Base-by-base conservation (phyloP, 2,888 invertebrate genomes). In the Sphaerophoria taeniata region DNA sequence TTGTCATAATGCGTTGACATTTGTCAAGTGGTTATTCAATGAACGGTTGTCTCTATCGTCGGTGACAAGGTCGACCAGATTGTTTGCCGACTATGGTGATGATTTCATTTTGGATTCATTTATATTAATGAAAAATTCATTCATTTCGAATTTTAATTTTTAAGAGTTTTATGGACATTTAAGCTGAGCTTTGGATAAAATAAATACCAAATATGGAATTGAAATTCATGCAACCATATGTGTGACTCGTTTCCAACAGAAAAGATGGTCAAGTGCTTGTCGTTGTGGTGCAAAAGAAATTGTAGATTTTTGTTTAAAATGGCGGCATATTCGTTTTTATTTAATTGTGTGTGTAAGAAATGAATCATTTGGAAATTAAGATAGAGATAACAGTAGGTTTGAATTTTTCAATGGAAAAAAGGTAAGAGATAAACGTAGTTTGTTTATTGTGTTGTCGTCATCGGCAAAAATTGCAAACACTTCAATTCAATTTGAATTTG, bases 201-300 rank as follows among this genome's bases (percentile, higher is more conserved):
- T 75, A 76, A 77, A 77, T 63, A 81, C 85, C 85, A 85, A 85
- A 85, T 81, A 77, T 77, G 85, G 85, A 77, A 72, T 69, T 56
- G n/a, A 33, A 73, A 70, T 65, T 14, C 56, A 63, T 58, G 58
- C 51, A 65, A 53, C 24, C 51, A 33, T 69, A 39, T 56, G 45
- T 34, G 39, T 24, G 6, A 56, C 12, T 43, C 9, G 12, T 43
- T 43, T 43, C 9, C 24, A 24, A 24, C 24, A 24, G 43, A 39
- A 53, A 31, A 73, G 53, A 60, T 58, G 67, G 67, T 69, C 51
- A 63, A 67, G n/a, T 47, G 58, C 39, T 34, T 61, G 65, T 51
- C 49, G 56, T 47, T 74, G 24, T 56, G 36, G 47, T 77, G 55
- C 31, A 6, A 0, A 51, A 24, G 6, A 51, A 51, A 0, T 33